Conservation (phyloP, 2,797 vertebrate species). For the Pelodytes ibericus region DNA sequence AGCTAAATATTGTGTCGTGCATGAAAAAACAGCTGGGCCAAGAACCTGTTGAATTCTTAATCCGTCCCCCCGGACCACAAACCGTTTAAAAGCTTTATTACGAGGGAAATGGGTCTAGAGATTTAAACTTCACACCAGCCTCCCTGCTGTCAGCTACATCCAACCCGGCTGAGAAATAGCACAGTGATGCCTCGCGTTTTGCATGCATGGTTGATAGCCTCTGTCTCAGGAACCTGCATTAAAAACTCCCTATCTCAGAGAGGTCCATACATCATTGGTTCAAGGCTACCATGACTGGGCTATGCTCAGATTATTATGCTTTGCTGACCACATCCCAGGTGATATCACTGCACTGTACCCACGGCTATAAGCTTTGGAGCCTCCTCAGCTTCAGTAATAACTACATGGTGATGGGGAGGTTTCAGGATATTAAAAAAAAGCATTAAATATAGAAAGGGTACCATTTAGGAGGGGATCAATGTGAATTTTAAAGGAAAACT, state of each 20-base stretch:
- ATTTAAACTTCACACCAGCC: slow-evolving; percentile 33
- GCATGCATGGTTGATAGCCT: slow-evolving; percentile 1
- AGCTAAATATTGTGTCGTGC: not conserved
- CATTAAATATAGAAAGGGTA: not conserved
- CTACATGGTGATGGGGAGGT: not conserved
- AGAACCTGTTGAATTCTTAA: slow-evolving; percentile 39
- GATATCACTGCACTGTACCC: not conserved
- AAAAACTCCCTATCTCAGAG: not conserved
- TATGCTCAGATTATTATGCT: not conserved
- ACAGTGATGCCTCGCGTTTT: slow-evolving; percentile 1
- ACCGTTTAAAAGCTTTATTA: slow-evolving; percentile 59
- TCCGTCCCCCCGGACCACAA: slow-evolving; percentile 55
- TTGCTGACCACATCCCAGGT: not conserved
- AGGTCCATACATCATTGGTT: slow-evolving; percentile 20
- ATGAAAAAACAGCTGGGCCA: slow-evolving; percentile 17
- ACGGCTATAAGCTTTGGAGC: not conserved
- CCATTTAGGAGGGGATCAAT: not conserved
- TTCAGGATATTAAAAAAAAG: not conserved
- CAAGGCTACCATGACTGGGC: not conserved
- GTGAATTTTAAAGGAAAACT: too few relatives aligned
- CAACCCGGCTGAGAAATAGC: not conserved
- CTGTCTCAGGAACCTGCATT: not conserved
- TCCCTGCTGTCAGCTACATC: slow-evolving; percentile 6
- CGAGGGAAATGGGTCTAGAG: slow-evolving; percentile 32
- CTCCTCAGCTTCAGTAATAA: not conserved